Evolutionary conservation across 2,888 invertebrate genomes (phyloP).

Genomic region (Zele albiditarsus): DNA sequence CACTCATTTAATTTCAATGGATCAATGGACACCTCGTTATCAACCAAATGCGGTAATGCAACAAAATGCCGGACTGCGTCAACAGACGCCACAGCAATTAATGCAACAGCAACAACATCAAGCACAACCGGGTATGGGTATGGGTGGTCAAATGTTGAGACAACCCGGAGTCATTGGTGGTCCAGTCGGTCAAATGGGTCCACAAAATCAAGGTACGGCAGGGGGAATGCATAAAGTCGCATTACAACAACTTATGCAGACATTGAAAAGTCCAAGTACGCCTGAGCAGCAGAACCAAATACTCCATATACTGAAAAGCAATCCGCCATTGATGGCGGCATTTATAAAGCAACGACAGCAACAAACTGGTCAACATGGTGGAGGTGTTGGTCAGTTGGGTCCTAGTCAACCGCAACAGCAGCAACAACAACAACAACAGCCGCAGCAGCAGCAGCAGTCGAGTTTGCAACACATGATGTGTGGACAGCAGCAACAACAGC

Average conservation of each 20-base stretch:
- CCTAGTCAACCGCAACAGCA: slow-evolving; percentile 70
- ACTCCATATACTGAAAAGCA: slow-evolving; percentile 91
- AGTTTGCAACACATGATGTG: slow-evolving; percentile 71
- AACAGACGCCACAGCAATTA: slow-evolving; percentile 68
- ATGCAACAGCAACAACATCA: slow-evolving; percentile 73
- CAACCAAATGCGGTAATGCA: slow-evolving; percentile 71
- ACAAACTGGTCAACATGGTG: slow-evolving; percentile 67
- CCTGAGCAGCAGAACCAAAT: slow-evolving; percentile 94
- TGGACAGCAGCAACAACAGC: slow-evolving; percentile 65
- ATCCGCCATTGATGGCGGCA: slow-evolving; percentile 96
- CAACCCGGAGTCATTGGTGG: slow-evolving; percentile 68
- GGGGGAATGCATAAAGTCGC: slow-evolving; percentile 78
- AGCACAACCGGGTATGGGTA: slow-evolving; percentile 64
- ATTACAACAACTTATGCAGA: slow-evolving; percentile 86
- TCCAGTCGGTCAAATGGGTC: slow-evolving; percentile 73
- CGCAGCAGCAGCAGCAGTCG: slow-evolving; percentile 71
- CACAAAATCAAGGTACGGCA: slow-evolving; percentile 72
- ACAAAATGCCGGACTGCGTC: slow-evolving; percentile 70
- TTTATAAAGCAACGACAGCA: slow-evolving; percentile 89
- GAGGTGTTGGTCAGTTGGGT: slow-evolving; percentile 64
- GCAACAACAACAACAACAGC: slow-evolving; percentile 67
- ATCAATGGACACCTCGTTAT: slow-evolving; percentile 73
- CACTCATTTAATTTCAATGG: slow-evolving; percentile 72
- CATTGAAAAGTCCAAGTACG: slow-evolving; percentile 90
- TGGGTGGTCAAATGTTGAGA: slow-evolving; percentile 68